phyloP scores from a whole-genome alignment of 2,113 vertebrate species.

The Brachypodius melanocephalos region DNA sequence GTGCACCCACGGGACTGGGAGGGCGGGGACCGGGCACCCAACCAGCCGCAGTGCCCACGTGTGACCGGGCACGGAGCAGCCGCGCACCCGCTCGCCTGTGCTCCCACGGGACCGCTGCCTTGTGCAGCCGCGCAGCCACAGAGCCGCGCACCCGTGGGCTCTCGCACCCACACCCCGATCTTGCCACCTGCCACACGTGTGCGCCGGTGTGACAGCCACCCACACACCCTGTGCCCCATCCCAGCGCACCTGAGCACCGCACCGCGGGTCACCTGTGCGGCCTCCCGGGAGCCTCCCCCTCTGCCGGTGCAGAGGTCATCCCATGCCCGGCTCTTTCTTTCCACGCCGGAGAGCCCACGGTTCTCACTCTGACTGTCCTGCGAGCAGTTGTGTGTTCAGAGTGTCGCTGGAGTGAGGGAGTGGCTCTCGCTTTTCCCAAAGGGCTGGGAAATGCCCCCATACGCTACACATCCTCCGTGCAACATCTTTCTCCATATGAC shows the following conservation, averaged over 20 bases:
- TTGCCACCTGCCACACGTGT: accelerated
- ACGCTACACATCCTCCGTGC: not conserved
- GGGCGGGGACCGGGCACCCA: not conserved
- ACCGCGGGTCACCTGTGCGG: accelerated
- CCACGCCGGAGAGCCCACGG: not conserved
- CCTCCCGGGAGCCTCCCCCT: not conserved
- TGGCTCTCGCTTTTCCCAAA: not conserved
- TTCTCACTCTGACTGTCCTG: not conserved
- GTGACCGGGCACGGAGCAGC: not conserved
- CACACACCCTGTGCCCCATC: accelerated
- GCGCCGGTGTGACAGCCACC: not conserved
- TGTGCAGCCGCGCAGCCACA: not conserved
- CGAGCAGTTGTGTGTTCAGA: accelerated
- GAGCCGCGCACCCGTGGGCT: too few species aligned
- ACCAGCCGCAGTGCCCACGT: not conserved
- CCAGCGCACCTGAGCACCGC: not conserved
- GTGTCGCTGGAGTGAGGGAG: not conserved
- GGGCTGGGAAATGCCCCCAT: not conserved
- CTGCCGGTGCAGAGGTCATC: accelerated
- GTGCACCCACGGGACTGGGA: not conserved
- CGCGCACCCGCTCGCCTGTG: not conserved
- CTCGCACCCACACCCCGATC: too few species aligned
- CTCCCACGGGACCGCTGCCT: not conserved
- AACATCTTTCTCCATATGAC: accelerated
- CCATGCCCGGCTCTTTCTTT: not conserved